A percentile compares a stretch with the other conserved stretches of the same genome.
These are phyloP conservation scores for Athene cunicularia DNA, from an alignment of 2,113 vertebrate species.

Conservation along the genomic window DNA sequence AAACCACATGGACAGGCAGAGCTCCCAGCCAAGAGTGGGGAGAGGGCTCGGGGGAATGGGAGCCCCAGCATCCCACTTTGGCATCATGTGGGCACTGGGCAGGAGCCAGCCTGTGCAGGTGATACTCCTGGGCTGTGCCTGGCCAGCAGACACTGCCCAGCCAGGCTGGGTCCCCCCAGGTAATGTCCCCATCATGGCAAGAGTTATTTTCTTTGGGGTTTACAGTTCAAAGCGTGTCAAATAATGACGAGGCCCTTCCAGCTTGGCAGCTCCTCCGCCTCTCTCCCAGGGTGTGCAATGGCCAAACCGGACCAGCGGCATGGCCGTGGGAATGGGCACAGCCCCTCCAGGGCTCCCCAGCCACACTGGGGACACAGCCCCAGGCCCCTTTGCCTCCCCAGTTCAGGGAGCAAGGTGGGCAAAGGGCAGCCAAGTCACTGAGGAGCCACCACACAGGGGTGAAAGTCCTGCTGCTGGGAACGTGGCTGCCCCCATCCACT, in stretches of 20 bases:
- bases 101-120: background rate
- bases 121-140: background rate
- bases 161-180: background rate
- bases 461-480: background rate
- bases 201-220: slow-evolving; percentile 30
- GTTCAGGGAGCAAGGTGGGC: background rate
- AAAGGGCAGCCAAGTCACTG: background rate
- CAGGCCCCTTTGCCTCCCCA: background rate
- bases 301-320: background rate
- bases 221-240: slow-evolving; percentile 31
- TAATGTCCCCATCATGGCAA: background rate
- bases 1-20: background rate
- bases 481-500: background rate
- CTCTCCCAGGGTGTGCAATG: background rate
- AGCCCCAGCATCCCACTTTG: background rate
- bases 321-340: background rate
- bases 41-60: background rate
- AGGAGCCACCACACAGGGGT: background rate
- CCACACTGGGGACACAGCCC: background rate
- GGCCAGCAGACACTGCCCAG: background rate
- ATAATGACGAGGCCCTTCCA: background rate
- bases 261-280: background rate
- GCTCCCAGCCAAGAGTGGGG: background rate
- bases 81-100: accelerated
- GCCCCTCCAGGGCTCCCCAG: background rate